Conservation (phyloP, 2,113 vertebrate species). For the Pogonocichla stellata region DNA sequence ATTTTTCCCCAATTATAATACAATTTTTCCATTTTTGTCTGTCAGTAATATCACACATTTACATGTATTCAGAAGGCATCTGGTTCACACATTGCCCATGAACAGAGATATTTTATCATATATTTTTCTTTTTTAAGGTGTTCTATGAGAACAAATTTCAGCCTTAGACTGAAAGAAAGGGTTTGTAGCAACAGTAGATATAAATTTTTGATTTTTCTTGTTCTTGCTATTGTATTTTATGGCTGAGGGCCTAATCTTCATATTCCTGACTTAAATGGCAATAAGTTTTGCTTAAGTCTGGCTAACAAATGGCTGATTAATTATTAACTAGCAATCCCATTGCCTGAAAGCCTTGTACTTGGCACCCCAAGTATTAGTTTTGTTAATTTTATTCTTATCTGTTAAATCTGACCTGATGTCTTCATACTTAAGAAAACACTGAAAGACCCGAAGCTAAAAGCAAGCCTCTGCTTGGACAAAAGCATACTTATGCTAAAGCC, state of each 20-base stretch:
- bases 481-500: slow-evolving; percentile 9
- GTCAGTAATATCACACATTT: background rate
- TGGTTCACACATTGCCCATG: background rate
- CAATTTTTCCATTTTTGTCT: background rate
- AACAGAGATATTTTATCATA: background rate
- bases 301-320: slow-evolving; percentile 21
- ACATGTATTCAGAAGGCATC: background rate
- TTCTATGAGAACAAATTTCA: background rate
- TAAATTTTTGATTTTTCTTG: background rate
- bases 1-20: background rate
- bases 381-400: slow-evolving; percentile 51
- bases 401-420: slow-evolving; percentile 26
- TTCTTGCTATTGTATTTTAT: background rate
- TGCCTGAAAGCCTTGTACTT: slow-evolving; percentile 11
- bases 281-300: background rate
- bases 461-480: background rate
- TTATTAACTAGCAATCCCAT: slow-evolving; percentile 12
- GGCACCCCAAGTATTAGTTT: background rate
- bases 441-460: background rate
- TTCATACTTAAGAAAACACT: slow-evolving; percentile 14
- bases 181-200: background rate
- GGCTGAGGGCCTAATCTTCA: background rate
- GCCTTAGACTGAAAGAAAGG: background rate
- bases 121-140: background rate
- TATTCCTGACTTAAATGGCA: background rate